Percentiles rank a stretch among this genome's conserved stretches.
Evolutionary conservation across 2,888 invertebrate species (phyloP).

Genomic region (Eilema depressum): DNA sequence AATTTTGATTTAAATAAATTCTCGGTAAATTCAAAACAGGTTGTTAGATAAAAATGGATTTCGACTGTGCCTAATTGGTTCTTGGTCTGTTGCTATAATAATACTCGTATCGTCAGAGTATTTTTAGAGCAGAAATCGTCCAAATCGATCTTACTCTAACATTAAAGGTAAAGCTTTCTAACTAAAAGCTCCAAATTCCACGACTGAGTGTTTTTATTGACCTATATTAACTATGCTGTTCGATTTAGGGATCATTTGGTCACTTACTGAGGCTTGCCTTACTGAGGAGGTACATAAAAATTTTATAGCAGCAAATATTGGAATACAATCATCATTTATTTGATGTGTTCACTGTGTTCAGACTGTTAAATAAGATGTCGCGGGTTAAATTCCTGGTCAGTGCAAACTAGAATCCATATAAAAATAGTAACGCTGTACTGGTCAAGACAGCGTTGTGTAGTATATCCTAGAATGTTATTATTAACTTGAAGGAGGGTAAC

Average conservation of each 20-base stretch:
- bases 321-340: neutral
- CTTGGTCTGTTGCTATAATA: conserved; percentile 57
- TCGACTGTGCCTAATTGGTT: conserved; percentile 51
- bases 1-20: no score
- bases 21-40: neutral
- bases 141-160: conserved; percentile 66
- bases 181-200: conserved; percentile 63
- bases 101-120: conserved; percentile 55
- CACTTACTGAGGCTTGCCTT: neutral
- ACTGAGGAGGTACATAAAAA: neutral
- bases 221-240: conserved; percentile 55
- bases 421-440: neutral
- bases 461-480: no score
- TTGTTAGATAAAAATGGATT: conserved; percentile 20
- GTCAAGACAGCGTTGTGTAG: no score
- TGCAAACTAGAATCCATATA: no score
- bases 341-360: neutral
- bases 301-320: neutral
- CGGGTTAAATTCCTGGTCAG: no score
- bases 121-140: conserved; percentile 57
- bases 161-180: conserved; percentile 59
- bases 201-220: conserved; percentile 66
- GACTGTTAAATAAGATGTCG: no score
- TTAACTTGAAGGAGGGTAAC: neutral
- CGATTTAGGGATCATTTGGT: conserved; percentile 57